Evolutionary conservation across 2,888 invertebrate species (phyloP).

Genomic region (Alviniconcha strummeri): DNA sequence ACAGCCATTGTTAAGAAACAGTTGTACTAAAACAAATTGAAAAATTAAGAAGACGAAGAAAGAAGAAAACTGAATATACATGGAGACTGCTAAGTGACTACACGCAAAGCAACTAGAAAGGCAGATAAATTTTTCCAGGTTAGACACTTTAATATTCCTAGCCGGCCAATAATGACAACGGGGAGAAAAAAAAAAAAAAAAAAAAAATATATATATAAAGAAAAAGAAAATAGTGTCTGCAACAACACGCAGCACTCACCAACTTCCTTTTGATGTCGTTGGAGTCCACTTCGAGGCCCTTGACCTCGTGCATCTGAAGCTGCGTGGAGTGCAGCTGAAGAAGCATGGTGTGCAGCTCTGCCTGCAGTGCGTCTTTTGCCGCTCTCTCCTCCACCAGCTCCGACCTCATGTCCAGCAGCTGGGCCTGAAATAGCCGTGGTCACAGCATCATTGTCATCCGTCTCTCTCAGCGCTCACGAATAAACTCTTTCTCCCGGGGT

Average conservation of each 20-base stretch:
- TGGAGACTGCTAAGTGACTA: no score
- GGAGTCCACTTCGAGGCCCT: conserved; percentile 74
- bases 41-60: no score
- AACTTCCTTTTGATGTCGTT: conserved; percentile 76
- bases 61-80: no score
- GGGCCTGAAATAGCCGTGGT: conserved; percentile 79
- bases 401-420: conserved; percentile 84
- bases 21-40: no score
- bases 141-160: no score
- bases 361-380: conserved; percentile 78
- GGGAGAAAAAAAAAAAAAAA: no score
- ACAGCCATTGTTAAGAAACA: no score
- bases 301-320: conserved; percentile 76
- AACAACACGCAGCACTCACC: conserved; percentile 58
- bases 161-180: no score
- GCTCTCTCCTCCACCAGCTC: conserved; percentile 84
- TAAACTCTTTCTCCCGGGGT: no score
- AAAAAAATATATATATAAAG: background rate
- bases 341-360: conserved; percentile 80
- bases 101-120: no score
- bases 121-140: no score
- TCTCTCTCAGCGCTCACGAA: no score
- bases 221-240: background rate
- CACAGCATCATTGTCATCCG: background rate
- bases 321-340: conserved; percentile 80